These are phyloP conservation scores for Myiozetetes cayanensis DNA, from an alignment of 2,113 vertebrate species.

Conservation along the genomic window DNA sequence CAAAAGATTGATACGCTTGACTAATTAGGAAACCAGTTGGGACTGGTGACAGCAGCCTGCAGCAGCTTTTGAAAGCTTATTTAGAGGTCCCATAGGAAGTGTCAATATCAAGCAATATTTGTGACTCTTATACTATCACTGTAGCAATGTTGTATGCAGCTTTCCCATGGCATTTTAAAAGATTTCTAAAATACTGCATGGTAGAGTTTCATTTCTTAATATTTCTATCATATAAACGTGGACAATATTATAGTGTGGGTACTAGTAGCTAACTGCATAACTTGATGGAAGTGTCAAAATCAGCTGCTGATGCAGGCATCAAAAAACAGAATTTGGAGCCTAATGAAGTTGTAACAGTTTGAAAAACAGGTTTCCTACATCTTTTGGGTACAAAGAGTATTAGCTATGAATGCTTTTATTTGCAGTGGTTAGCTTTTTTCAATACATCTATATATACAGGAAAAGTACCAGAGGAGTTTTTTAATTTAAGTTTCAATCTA, in stretches of 20 bases:
- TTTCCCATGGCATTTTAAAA: background rate
- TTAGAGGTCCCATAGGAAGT: background rate
- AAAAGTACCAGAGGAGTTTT: background rate
- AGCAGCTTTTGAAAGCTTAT: background rate
- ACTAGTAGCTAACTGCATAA: background rate
- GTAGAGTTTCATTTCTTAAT: background rate
- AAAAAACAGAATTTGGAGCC: background rate
- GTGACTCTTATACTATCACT: background rate
- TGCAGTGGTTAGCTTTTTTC: background rate
- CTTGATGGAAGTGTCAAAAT: background rate
- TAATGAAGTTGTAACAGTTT: background rate
- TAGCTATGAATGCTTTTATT: background rate
- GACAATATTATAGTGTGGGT: background rate
- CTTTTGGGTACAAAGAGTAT: background rate
- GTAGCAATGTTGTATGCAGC: background rate
- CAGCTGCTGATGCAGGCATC: background rate
- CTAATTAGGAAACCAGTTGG: constrained; percentile 10
- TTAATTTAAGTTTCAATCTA: background rate
- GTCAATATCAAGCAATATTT: constrained; percentile 15
- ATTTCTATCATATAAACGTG: background rate
- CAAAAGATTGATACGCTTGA: constrained; percentile 13
- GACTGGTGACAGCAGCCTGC: background rate
- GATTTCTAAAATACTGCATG: background rate
- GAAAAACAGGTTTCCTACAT: background rate
- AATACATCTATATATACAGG: background rate